Evolutionary conservation across 2,113 vertebrate species (phyloP).

Genomic region (Circaetus cinerascens): DNA sequence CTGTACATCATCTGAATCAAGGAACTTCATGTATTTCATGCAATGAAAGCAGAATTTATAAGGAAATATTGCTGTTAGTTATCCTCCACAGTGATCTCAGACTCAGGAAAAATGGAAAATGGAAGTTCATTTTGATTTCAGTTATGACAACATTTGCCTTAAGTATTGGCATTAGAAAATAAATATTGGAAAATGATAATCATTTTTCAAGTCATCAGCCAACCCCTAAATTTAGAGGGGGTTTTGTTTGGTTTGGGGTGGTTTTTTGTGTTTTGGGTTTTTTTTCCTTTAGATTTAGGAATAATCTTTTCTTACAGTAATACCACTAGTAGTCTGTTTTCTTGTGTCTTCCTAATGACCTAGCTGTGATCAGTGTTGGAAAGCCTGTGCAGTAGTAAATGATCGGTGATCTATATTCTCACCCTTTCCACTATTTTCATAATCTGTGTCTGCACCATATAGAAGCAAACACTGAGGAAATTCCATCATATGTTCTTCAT

Average conservation of each 20-base stretch:
- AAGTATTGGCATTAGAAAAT: not conserved
- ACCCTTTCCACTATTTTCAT: not conserved
- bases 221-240: not conserved
- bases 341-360: not conserved
- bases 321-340: not conserved
- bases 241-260: not conserved
- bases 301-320: not conserved
- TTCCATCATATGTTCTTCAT: not conserved
- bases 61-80: not conserved
- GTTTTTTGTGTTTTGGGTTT: not conserved
- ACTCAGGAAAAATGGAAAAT: not conserved
- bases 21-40: not conserved
- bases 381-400: not conserved
- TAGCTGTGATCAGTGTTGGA: not conserved
- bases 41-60: not conserved
- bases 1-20: not conserved
- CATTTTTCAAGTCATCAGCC: not conserved
- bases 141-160: not conserved
- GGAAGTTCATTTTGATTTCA: not conserved
- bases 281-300: not conserved
- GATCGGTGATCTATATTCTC: not conserved
- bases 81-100: not conserved
- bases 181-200: not conserved
- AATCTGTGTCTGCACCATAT: not conserved
- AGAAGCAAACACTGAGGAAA: not conserved